These are phyloP conservation scores for Ctenopoma multispine DNA, from an alignment of 2,797 vertebrate genomes.

Conservation along the genomic window DNA sequence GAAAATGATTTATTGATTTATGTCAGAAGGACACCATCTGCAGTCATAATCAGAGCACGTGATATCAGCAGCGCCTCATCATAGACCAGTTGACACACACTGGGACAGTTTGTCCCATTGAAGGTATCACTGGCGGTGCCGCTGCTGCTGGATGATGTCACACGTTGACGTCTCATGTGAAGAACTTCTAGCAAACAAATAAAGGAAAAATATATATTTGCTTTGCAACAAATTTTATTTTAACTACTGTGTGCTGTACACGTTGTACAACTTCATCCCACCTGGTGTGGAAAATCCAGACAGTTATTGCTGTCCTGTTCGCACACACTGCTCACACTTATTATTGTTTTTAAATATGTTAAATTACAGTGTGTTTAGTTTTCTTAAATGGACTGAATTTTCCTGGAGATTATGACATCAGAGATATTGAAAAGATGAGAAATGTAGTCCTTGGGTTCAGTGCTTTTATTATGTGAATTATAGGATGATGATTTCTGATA, in stretches of 20 bases:
- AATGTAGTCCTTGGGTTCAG: neutral
- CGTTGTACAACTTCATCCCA: neutral
- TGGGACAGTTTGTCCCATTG: conserved; percentile 3
- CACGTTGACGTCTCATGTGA: neutral
- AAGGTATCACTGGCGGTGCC: neutral
- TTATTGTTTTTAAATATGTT: neutral
- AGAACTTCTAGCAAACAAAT: neutral
- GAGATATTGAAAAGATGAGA: neutral
- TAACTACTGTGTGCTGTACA: neutral
- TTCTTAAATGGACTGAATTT: neutral
- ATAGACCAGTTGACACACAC: neutral
- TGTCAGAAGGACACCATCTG: conserved; percentile 22
- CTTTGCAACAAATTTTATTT: neutral
- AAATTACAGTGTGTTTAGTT: conserved; percentile 1
- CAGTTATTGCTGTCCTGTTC: neutral
- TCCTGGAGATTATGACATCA: neutral
- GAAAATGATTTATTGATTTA: conserved; percentile 34
- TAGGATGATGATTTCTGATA: too few relatives aligned
- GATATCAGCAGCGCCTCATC: neutral
- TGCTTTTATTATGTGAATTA: too few relatives aligned
- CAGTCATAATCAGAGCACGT: conserved; percentile 21
- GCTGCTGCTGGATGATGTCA: conserved; percentile 1
- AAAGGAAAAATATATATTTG: neutral
- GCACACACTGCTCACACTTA: neutral
- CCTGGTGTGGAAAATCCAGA: neutral